A percentile compares a stretch with the other conserved stretches of the same genome.
These are phyloP conservation scores for Drosophila varians DNA, from an alignment of 1,140 invertebrate species.

Conservation along the genomic window DNA sequence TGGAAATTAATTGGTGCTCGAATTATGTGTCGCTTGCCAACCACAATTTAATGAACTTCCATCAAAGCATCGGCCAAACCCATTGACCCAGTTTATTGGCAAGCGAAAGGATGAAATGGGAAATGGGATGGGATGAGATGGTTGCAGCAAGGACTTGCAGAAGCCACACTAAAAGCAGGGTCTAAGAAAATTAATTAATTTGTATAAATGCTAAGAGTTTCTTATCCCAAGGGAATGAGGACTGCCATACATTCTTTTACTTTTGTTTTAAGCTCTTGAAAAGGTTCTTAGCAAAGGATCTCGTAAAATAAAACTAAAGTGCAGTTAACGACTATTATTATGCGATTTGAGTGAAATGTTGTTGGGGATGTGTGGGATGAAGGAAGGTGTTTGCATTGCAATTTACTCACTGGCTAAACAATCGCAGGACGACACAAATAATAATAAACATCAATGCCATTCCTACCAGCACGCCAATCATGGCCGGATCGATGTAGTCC, in stretches of 20 bases:
- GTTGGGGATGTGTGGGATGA: constrained; percentile 14
- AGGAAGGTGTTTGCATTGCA: constrained; percentile 73
- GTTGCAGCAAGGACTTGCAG: not conserved
- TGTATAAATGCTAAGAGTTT: not conserved
- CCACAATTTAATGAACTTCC: constrained; percentile 24
- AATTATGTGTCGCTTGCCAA: constrained; percentile 49
- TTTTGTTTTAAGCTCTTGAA: no score
- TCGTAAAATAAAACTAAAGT: no score
- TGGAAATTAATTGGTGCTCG: constrained; percentile 74
- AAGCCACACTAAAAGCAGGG: not conserved
- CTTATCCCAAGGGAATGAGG: not conserved
- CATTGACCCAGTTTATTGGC: constrained; percentile 37
- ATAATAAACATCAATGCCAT: constrained; percentile 97
- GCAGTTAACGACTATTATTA: not conserved
- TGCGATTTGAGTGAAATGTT: not conserved
- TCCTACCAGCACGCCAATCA: constrained; percentile 94
- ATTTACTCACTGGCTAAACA: constrained; percentile 94
- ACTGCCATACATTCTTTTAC: no score
- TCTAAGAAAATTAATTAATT: not conserved
- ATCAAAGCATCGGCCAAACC: constrained; percentile 25
- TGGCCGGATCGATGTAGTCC: constrained; percentile 91
- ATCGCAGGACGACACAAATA: constrained; percentile 95
- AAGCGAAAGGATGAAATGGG: not conserved
- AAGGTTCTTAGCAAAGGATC: no score
- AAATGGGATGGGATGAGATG: not conserved